Percentiles rank a stretch among this genome's conserved stretches.
Evolutionary conservation across 2,797 vertebrate species (phyloP).

Genomic region (Parauchenoglanis ngamensis): DNA sequence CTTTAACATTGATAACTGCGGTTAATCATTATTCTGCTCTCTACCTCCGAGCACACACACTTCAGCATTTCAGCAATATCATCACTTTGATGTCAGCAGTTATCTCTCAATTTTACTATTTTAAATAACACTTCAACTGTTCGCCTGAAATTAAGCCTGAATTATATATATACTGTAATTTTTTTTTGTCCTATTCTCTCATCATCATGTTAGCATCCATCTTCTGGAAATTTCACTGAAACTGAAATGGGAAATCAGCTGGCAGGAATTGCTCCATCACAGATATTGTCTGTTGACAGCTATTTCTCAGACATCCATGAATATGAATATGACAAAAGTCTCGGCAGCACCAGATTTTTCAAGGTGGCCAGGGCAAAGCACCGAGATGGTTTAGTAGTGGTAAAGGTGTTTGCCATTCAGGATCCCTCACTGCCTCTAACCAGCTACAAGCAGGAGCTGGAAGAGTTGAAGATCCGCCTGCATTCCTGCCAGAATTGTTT

Average conservation of each 20-base stretch:
- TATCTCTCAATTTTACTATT: background rate
- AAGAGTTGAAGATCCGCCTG: slow-evolving; percentile 93
- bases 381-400: slow-evolving; percentile 91
- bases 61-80: background rate
- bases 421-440: slow-evolving; percentile 92
- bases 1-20: background rate
- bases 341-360: slow-evolving; percentile 97
- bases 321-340: slow-evolving; percentile 94
- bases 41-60: background rate
- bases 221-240: background rate
- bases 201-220: background rate
- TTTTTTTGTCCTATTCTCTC: background rate
- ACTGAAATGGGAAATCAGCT: slow-evolving; percentile 93
- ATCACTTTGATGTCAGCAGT: too few species aligned
- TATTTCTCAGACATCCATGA: slow-evolving; percentile 98
- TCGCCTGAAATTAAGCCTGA: background rate
- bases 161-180: background rate
- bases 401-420: slow-evolving; percentile 97
- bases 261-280: slow-evolving; percentile 94
- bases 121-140: background rate
- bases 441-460: slow-evolving; percentile 95
- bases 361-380: slow-evolving; percentile 96
- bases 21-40: background rate
- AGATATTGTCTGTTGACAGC: slow-evolving; percentile 97
- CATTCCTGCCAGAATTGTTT: slow-evolving; percentile 94